Base-by-base conservation (phyloP, 2,888 invertebrate genomes). In the Phengaris arion region DNA sequence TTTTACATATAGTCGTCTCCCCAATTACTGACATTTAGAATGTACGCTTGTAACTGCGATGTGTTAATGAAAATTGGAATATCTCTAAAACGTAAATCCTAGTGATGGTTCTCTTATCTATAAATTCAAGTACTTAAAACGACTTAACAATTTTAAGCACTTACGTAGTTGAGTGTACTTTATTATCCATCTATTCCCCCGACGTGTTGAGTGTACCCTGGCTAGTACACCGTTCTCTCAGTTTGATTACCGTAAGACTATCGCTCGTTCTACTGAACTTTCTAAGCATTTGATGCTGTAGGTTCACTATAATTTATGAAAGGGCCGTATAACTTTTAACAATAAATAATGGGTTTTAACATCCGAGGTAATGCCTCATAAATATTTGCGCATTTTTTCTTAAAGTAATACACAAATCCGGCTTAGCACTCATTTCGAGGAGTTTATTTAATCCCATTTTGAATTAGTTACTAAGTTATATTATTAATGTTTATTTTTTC, bases 221-320 rank as follows among this genome's bases (percentile, higher is more conserved):
- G 45, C 68, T 46, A 68, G 51, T 54, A 35, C 10, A 69, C 46
- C 80, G 83, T 76, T 83, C 85, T 85, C 85, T 83, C 82, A 84
- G 86, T 89, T 89, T 88, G 87, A 88, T 88, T 88, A 89, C 88
- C 84, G 86, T 87, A 84, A 86, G 87, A 87, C 87, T 84, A 83
- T 82, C 80, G 83, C 80, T 80, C 82, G 83, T 83, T 85, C 82
- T 81, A 81, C 78, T 83, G 84, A 88, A 89, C 88, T 89, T 87
- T 85, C 86, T 85, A 82, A 87, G 85, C 86, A 84, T 86, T 87
- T 84, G 81, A 83, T 83, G 81, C 81, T 79, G 79, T 85, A 79
- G 76, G 79, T 80, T 78, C 76, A 80, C 88, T 83, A 85, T 82
- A 77, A 77, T 77, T 80, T 57, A 15, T 69, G 68, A 13, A 74